Evolutionary conservation across 23 tunicate genomes (phyloP), one percentile per base, ranked within the genome.

Genomic region (Trididemnum miniatum): DNA sequence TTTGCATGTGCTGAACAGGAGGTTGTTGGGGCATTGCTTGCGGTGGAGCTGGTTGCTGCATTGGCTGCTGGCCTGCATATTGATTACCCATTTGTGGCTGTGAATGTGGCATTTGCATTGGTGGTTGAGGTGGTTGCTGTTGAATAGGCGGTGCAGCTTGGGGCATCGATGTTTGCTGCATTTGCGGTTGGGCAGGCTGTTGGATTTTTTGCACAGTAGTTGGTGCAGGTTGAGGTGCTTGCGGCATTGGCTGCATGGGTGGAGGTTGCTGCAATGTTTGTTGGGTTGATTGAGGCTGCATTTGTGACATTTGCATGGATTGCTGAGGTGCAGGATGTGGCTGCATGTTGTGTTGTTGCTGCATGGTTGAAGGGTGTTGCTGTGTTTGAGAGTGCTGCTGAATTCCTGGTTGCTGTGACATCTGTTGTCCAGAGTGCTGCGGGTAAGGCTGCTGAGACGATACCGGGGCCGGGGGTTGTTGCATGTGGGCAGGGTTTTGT

Each of bases 111-210:
- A 37, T 38, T 38, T 37, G 79, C 59, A 74, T 74, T 37, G 37
- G 79, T 26, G n/a, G 82, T 26, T 2, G 44, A 22, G 83, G 49
- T 7, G 34, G 83, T 57, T 79, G 83, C 59, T n/a, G n/a, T n/a
- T n/a, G n/a, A n/a, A n/a, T n/a, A n/a, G 76, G 76, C 84, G 36
- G 4, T 0, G 26, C 1, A 36, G 38, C 36, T 1, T 24, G 39
- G 2, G 76, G 71, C 1, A 67, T 67, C 32, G 75, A 67, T 9
- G 38, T 9, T 31, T 31, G 76, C 54, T 33, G 73, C 76, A 65
- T 31, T 25, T 30, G 32, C 40, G 35, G 76, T 1, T 27, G 71
- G 25, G 76, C 38, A 12, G 59, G 80, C 26, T 75, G 80, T 75
- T 20, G 65, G 20, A 31, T 34, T 59, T 79, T 30, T 20, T 31